Conservation (phyloP, 2,113 vertebrate genomes). For the Dromaius novaehollandiae region DNA sequence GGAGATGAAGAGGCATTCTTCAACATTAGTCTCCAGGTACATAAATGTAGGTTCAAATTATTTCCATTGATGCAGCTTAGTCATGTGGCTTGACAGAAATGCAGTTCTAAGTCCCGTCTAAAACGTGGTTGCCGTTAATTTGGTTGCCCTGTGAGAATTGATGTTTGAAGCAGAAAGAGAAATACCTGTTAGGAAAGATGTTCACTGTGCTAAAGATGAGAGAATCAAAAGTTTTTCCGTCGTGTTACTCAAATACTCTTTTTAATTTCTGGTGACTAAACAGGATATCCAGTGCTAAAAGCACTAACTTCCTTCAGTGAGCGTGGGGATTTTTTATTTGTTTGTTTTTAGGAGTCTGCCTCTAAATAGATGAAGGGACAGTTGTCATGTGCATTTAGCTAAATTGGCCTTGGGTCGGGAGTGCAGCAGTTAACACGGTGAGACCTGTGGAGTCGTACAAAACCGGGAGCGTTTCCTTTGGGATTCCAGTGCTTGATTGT, state of each 20-base stretch:
- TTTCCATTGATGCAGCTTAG: background rate
- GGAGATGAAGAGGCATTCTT: background rate
- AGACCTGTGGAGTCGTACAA: background rate
- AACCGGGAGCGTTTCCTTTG: constrained; percentile 32
- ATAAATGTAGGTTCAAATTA: background rate
- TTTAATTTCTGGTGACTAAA: background rate
- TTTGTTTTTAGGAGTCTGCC: background rate
- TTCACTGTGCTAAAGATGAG: background rate
- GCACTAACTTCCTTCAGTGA: background rate
- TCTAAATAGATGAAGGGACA: background rate
- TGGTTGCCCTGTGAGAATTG: background rate
- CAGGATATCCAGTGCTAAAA: background rate
- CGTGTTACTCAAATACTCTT: background rate
- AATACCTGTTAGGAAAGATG: background rate
- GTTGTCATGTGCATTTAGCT: background rate
- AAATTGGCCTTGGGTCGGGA: background rate
- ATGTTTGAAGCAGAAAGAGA: background rate
- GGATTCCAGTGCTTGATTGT: constrained; percentile 5
- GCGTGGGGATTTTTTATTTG: background rate
- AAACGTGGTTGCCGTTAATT: constrained; percentile 5
- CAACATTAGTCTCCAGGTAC: background rate
- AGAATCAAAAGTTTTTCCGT: background rate
- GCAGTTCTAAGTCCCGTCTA: background rate
- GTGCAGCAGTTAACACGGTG: background rate
- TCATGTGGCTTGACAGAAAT: background rate